Percentiles rank a stretch among this genome's conserved stretches.
These are phyloP conservation scores for Griposia aprilina DNA, from an alignment of 2,888 invertebrate species.

Conservation along the genomic window DNA sequence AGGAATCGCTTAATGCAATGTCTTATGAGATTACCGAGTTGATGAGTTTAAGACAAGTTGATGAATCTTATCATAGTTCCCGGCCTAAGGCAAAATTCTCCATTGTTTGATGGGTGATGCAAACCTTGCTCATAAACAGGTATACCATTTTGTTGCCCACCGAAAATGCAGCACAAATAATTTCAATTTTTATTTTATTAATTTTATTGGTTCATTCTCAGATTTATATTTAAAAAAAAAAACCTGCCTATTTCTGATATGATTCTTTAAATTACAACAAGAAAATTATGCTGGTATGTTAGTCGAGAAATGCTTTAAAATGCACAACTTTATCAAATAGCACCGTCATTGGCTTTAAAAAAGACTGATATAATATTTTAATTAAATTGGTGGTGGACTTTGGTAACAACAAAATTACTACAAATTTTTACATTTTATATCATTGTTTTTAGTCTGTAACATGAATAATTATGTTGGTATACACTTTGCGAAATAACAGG, in stretches of 20 bases:
- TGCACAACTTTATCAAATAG: conserved; percentile 23
- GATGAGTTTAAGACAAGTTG: neutral
- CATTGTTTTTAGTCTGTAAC: conserved; percentile 24
- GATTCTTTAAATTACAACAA: neutral
- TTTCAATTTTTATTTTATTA: neutral
- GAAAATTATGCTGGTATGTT: neutral
- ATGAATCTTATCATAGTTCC: neutral
- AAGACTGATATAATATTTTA: conserved; percentile 62
- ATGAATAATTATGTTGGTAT: conserved; percentile 11
- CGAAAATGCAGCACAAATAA: conserved; percentile 12
- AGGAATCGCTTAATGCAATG: conserved; percentile 25
- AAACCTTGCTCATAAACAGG: neutral
- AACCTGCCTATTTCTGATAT: too few species aligned
- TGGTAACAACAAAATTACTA: conserved; percentile 31
- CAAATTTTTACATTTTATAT: conserved; percentile 16
- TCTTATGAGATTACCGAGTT: conserved; percentile 16
- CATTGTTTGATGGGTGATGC: neutral
- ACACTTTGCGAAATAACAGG: conserved; percentile 1
- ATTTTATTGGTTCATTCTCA: neutral
- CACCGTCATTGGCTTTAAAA: conserved; percentile 51
- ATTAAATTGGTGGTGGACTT: conserved; percentile 42
- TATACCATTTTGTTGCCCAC: conserved; percentile 23
- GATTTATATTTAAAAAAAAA: too few species aligned
- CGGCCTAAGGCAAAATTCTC: neutral
- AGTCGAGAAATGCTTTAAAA: conserved; percentile 17